Base-by-base conservation (phyloP, 2,888 invertebrate species). In the Dynastes tityus region DNA sequence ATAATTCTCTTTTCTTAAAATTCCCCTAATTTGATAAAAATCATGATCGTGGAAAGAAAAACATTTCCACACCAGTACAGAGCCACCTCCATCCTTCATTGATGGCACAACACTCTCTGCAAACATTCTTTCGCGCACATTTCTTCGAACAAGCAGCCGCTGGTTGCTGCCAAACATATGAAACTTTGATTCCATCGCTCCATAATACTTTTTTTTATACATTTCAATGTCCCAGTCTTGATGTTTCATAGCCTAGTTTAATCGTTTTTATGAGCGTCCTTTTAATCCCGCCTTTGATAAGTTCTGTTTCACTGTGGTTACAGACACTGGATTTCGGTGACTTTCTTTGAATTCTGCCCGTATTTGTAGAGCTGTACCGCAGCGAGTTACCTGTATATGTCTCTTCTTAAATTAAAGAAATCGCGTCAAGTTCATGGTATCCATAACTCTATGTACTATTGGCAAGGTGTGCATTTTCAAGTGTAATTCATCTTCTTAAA, bases 101-200 rank as follows among this genome's bases (percentile, higher is more conserved):
- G 63, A 29, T 63, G 63, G 63, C 32, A 63, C 63, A 27, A 63
- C 29, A 63, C 63, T 29, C 6, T 63, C 29, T 29, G 6, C 27
- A 22, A 29, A 29, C 29, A 29, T 63, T 63, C 0, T 63, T 13
- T 63, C 2, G 63, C 2, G 2, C 29, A 29, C 29, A 3, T 22
- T 11, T 32, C 11, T 63, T 63, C 32, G 2, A 6, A 63, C 63
- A 29, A 63, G 29, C 9, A 29, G 9, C 4, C 32, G 63, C 63
- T 2, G 63, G 4, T 63, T 32, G 32, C 13, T 51, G n/a, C 29
- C 63, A 1, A 29, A 29, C 2, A 27, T 29, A 22, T 63, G 27
- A 1, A 63, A 63, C 63, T 63, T 63, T 9, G 29, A 32, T 13
- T 29, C 22, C 37, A 63, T 63, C 13, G 29, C 9, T 29, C 63